Evolutionary conservation across 2,888 invertebrate species (phyloP).

Genomic region (Polydrusus pterygomalis): DNA sequence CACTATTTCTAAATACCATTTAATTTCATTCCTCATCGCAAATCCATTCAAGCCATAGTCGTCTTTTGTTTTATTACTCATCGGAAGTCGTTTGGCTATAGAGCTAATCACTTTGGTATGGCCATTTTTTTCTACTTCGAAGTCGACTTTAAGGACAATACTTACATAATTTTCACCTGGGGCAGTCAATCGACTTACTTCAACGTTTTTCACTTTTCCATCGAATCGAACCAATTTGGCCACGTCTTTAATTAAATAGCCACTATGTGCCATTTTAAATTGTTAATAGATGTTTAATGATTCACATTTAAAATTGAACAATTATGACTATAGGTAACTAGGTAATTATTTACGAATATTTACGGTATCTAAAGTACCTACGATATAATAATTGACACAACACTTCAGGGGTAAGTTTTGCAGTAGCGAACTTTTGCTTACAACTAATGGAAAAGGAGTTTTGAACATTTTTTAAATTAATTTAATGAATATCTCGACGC

Average conservation of each 20-base stretch:
- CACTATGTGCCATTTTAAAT: neutral
- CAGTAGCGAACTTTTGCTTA: too few species aligned
- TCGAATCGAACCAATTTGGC: conserved; percentile 21
- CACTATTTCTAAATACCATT: conserved; percentile 29
- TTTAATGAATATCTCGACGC: too few species aligned
- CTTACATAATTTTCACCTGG: conserved; percentile 33
- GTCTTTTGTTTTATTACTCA: neutral
- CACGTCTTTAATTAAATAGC: conserved; percentile 20
- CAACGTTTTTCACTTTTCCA: neutral
- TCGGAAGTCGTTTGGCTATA: conserved; percentile 32
- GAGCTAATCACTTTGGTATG: neutral
- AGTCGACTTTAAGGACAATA: conserved; percentile 19
- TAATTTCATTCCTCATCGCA: conserved; percentile 31
- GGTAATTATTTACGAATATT: too few species aligned
- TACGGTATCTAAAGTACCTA: too few species aligned
- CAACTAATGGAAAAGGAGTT: too few species aligned
- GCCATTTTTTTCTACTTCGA: conserved; percentile 13
- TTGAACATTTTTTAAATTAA: too few species aligned
- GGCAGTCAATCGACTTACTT: neutral
- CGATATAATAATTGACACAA: too few species aligned
- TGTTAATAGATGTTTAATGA: too few species aligned
- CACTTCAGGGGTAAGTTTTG: too few species aligned
- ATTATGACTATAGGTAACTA: too few species aligned
- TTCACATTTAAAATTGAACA: too few species aligned
- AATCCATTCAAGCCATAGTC: neutral